phyloP scores from a whole-genome alignment of 2,113 vertebrate species.

The Leucosticte australis region DNA sequence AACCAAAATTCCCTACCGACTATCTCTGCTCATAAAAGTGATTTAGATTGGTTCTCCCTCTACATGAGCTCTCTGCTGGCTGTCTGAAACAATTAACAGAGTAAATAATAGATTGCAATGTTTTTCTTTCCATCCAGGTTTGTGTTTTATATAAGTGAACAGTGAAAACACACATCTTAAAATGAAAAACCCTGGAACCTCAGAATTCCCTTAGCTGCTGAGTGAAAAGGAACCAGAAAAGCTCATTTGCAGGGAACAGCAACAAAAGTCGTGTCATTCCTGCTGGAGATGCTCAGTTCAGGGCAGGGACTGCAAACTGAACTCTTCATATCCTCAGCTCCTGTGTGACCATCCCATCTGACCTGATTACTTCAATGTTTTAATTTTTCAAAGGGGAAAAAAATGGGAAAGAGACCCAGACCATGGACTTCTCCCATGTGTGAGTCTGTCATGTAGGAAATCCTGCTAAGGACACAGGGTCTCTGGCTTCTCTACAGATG shows the following conservation, averaged over 20 bases:
- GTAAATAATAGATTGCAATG: conserved; percentile 39
- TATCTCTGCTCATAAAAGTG: conserved; percentile 54
- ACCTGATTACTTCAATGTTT: background rate
- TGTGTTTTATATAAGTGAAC: background rate
- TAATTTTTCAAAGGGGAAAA: background rate
- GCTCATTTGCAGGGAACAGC: background rate
- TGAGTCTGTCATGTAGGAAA: background rate
- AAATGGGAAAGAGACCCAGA: background rate
- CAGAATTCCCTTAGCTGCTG: background rate
- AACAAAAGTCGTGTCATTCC: background rate
- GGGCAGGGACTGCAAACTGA: background rate
- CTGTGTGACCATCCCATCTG: background rate
- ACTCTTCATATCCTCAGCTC: background rate
- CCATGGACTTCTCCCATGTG: background rate
- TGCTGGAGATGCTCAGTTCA: background rate
- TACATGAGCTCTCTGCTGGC: background rate
- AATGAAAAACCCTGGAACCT: background rate
- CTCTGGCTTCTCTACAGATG: background rate
- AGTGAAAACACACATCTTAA: background rate
- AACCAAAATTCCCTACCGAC: conserved; percentile 31
- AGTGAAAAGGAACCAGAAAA: background rate
- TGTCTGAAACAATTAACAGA: conserved; percentile 46
- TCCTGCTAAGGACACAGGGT: background rate
- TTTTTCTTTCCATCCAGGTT: conserved; percentile 39
- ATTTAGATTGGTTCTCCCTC: conserved; percentile 40